Conservation (phyloP, 92 coral and sea anemone species). For the Desmophyllum pertusum region DNA sequence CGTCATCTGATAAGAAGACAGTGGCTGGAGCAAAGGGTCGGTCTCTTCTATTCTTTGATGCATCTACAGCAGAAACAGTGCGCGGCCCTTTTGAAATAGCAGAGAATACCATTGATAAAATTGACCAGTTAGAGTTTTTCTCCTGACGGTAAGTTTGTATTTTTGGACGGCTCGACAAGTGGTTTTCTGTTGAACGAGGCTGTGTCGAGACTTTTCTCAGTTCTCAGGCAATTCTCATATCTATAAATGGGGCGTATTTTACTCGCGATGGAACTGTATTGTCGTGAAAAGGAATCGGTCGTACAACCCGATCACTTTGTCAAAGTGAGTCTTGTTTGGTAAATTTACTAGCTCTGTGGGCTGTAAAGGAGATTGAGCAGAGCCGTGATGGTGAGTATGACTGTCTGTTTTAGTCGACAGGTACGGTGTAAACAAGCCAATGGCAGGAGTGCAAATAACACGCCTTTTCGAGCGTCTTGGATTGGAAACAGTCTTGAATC, state of each 20-base stretch:
- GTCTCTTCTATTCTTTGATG: too few species aligned
- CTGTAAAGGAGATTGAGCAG: too few species aligned
- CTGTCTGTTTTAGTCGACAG: too few species aligned
- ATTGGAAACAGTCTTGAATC: too few species aligned
- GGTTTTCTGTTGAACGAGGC: constrained; percentile 31
- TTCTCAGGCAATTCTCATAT: neutral
- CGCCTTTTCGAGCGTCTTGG: too few species aligned
- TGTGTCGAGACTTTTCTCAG: constrained; percentile 25
- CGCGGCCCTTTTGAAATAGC: neutral
- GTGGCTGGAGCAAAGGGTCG: neutral
- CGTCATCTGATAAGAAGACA: neutral
- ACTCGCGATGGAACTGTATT: too few species aligned
- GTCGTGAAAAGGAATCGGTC: neutral
- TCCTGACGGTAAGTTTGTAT: constrained; percentile 28
- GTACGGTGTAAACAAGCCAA: too few species aligned
- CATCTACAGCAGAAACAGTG: neutral
- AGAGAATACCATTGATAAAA: neutral
- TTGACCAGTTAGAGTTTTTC: constrained; percentile 36
- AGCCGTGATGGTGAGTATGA: too few species aligned
- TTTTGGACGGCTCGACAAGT: constrained; percentile 47
- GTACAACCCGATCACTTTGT: too few species aligned
- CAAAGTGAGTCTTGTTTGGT: too few species aligned
- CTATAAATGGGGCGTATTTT: neutral
- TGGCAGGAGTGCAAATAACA: too few species aligned
- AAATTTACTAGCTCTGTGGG: too few species aligned